phyloP scores from a whole-genome alignment of 1,140 invertebrate genomes.

The Diorhabda elongata region DNA sequence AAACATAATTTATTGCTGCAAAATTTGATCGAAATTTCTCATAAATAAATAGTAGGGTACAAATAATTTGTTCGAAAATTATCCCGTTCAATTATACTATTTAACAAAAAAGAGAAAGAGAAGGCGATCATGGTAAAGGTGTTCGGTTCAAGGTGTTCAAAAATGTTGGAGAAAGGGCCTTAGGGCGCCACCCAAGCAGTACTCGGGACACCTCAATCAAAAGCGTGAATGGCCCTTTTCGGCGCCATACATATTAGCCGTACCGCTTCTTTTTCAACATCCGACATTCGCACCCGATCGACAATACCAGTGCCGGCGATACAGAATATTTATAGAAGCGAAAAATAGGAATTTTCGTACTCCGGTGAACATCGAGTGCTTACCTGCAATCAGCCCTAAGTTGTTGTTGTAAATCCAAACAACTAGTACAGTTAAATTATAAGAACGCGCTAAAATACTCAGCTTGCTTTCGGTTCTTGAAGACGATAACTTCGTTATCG shows the following conservation, averaged over 20 bases:
- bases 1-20: no score
- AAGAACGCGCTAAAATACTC: neutral
- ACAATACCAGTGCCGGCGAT: neutral
- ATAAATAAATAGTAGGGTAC: no score
- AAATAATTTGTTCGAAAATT: neutral
- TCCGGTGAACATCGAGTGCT: no score
- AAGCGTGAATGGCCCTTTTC: slow-evolving; percentile 23
- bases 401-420: neutral
- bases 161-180: slow-evolving; percentile 1
- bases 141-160: neutral
- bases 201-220: slow-evolving; percentile 17
- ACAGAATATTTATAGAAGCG: neutral
- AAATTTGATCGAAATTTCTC: no score
- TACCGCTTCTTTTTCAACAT: slow-evolving; percentile 12
- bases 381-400: no score
- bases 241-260: slow-evolving; percentile 20
- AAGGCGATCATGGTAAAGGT: neutral
- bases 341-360: no score
- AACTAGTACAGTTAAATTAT: neutral
- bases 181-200: slow-evolving; percentile 20
- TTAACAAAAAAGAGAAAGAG: neutral
- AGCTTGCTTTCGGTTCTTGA: neutral
- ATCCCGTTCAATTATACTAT: neutral
- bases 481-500: no score
- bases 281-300: slow-evolving; percentile 20